A percentile compares a stretch with the other conserved stretches of the same genome.
phyloP scores from a whole-genome alignment of 2,888 invertebrate genomes.

The Tenthredo amoena region DNA sequence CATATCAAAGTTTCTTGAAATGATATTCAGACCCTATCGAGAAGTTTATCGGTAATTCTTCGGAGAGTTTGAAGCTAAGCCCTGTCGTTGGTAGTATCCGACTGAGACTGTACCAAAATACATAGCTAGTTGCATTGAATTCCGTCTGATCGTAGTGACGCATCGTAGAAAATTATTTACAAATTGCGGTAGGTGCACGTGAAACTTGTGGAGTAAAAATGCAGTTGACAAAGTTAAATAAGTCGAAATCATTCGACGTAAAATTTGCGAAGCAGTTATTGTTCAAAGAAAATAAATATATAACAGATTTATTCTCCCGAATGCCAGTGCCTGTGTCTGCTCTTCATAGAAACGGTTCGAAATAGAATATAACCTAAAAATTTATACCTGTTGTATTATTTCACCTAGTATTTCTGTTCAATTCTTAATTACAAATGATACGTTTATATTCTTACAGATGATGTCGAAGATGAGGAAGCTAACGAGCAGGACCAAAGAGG shows the following conservation, averaged over 20 bases:
- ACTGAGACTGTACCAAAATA: neutral
- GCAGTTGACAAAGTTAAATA: slow-evolving; percentile 73
- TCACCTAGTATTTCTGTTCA: neutral
- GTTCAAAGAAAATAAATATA: slow-evolving; percentile 81
- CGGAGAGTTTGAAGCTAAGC: neutral
- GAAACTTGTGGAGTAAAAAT: slow-evolving; percentile 61
- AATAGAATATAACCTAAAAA: slow-evolving; percentile 10
- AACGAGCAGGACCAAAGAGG: slow-evolving; percentile 55
- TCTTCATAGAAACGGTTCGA: slow-evolving; percentile 59
- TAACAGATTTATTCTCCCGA: slow-evolving; percentile 81
- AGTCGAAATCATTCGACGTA: slow-evolving; percentile 71
- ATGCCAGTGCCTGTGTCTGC: slow-evolving; percentile 80
- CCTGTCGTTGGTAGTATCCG: neutral
- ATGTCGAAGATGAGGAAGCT: slow-evolving; percentile 57
- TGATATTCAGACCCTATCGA: neutral
- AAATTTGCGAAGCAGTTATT: slow-evolving; percentile 77
- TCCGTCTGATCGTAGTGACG: neutral
- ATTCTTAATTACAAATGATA: neutral
- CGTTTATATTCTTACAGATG: slow-evolving; percentile 55
- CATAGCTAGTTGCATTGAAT: neutral
- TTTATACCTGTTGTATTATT: neutral
- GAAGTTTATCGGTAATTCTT: neutral
- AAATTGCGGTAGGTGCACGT: slow-evolving; percentile 51
- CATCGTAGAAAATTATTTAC: slow-evolving; percentile 39
- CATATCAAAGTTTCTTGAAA: neutral